Evolutionary conservation across 1,140 invertebrate species (phyloP).

Genomic region (Muscidifurax raptorellus): DNA sequence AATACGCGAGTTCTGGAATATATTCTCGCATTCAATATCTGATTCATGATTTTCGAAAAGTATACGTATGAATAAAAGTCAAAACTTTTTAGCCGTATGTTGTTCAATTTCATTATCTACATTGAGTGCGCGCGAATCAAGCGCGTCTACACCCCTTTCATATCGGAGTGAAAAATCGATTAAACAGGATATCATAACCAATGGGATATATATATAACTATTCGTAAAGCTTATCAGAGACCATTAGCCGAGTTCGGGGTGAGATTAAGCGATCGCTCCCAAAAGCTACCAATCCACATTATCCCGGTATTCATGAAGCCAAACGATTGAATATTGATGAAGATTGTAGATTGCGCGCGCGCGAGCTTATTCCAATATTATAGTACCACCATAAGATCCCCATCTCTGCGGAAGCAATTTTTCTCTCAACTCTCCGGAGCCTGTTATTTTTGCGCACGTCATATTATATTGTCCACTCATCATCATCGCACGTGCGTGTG

Average conservation of each 20-base stretch:
- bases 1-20: neutral
- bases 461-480: neutral
- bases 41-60: neutral
- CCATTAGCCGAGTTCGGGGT: neutral
- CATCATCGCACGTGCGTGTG: no score
- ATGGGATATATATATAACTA: neutral
- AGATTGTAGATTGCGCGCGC: neutral
- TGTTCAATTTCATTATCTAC: no score
- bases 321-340: neutral
- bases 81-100: neutral
- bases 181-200: neutral
- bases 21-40: neutral
- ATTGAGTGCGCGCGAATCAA: no score
- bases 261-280: neutral
- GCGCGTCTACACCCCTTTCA: no score
- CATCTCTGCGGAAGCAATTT: neutral
- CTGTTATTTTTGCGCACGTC: neutral
- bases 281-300: neutral
- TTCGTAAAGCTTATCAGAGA: neutral
- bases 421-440: neutral
- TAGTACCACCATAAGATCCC: neutral
- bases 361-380: neutral
- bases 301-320: neutral
- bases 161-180: neutral
- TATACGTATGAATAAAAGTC: neutral